Percentiles rank a stretch among this genome's conserved stretches.
phyloP scores from a whole-genome alignment of 2,113 vertebrate species.

The Guaruba guarouba region DNA sequence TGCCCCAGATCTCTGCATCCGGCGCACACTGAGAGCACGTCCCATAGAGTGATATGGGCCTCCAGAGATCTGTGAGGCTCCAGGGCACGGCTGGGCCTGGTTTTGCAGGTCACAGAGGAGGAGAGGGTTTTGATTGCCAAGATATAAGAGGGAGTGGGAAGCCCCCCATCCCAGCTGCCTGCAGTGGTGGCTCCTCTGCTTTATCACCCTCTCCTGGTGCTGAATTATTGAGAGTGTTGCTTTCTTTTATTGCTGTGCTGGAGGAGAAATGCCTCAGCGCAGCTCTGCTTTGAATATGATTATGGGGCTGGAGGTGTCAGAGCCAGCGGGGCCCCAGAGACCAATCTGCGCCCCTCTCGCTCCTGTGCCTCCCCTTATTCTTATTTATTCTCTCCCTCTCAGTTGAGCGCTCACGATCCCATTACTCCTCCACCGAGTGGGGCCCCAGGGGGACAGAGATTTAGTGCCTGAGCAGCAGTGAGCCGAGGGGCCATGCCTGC shows the following conservation, averaged over 20 bases:
- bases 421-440: background rate
- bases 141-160: background rate
- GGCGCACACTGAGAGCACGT: fast-evolving
- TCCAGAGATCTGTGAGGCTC: background rate
- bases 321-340: background rate
- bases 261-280: slow-evolving; percentile 4
- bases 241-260: slow-evolving; percentile 43
- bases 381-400: background rate
- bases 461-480: background rate
- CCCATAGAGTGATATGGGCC: background rate
- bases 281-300: slow-evolving; percentile 18
- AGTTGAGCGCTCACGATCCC: background rate
- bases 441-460: background rate
- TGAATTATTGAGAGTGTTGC: slow-evolving; percentile 63
- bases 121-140: background rate
- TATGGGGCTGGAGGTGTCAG: background rate
- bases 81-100: fast-evolving
- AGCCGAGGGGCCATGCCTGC: background rate
- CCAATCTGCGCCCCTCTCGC: background rate
- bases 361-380: background rate
- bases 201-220: slow-evolving; percentile 31
- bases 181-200: slow-evolving; percentile 21
- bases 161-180: background rate
- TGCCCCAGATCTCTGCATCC: background rate
- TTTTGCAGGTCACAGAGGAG: background rate